A percentile compares a stretch with the other conserved stretches of the same genome.
Conservation (phyloP, 2,113 vertebrate genomes). For the Podiceps cristatus region DNA sequence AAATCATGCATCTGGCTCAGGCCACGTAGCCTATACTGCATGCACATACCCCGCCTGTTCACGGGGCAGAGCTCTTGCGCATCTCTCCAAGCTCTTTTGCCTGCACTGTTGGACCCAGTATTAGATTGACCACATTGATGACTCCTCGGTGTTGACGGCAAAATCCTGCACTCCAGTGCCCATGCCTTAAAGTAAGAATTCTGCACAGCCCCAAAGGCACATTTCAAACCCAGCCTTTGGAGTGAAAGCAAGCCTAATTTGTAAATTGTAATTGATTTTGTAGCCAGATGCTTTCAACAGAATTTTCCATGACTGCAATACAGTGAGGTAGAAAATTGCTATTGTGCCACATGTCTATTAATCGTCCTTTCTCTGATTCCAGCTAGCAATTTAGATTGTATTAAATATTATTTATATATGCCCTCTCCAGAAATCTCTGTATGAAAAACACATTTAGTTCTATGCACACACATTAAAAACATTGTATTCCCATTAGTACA, state of each 20-base stretch:
- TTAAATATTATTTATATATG: neutral
- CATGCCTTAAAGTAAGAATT: neutral
- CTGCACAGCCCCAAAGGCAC: neutral
- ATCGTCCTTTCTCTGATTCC: neutral
- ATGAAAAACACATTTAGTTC: neutral
- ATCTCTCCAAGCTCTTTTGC: neutral
- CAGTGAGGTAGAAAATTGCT: conserved; percentile 20
- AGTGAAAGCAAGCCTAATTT: conserved; percentile 27
- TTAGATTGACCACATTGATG: neutral
- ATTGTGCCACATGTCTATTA: neutral
- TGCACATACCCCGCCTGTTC: neutral
- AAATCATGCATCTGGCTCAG: neutral
- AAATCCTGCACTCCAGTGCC: neutral
- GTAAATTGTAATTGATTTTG: conserved; percentile 32
- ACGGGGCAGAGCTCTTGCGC: neutral
- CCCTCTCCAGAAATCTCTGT: neutral
- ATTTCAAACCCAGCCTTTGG: neutral
- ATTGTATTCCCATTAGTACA: neutral
- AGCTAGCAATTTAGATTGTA: neutral
- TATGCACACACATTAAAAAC: neutral
- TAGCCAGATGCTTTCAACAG: conserved; percentile 22
- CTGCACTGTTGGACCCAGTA: neutral
- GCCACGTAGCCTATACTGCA: rapidly evolving
- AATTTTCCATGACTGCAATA: conserved; percentile 19
- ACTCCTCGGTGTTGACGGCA: neutral